phyloP scores from a whole-genome alignment of 2,797 vertebrate genomes.

The Neosalanx taihuensis region DNA sequence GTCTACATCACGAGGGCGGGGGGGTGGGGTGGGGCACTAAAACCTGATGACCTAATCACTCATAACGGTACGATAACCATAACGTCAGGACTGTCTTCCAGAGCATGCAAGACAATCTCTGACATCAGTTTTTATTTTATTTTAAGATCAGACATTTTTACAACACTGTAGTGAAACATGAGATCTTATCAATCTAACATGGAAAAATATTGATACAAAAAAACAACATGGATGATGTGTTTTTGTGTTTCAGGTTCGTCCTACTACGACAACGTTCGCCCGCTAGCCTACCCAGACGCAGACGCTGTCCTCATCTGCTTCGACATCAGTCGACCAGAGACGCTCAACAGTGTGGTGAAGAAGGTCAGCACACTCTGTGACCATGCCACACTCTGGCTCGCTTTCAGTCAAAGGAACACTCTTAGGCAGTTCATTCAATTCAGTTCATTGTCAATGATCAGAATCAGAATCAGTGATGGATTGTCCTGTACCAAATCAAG shows the following conservation, averaged over 20 bases:
- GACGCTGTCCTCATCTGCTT: conserved; percentile 97
- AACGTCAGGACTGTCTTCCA: neutral
- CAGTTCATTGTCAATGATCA: no score
- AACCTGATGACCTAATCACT: neutral
- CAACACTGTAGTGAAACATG: neutral
- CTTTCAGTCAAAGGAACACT: neutral
- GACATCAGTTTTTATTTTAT: neutral
- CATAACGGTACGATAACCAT: neutral
- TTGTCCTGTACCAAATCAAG: neutral
- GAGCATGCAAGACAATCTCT: neutral
- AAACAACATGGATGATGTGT: neutral
- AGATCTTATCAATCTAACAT: no score
- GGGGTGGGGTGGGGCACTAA: no score
- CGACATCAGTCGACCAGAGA: conserved; percentile 93
- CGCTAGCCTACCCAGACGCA: conserved; percentile 89
- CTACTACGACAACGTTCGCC: conserved; percentile 93
- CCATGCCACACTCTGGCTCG: neutral
- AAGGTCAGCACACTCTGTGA: conserved; percentile 77
- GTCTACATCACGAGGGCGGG: conserved; percentile 52
- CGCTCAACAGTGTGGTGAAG: conserved; percentile 90
- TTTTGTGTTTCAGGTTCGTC: conserved; percentile 76
- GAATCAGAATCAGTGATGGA: no score
- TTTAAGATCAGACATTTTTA: neutral
- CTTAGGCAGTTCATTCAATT: no score
- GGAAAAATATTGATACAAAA: no score